Evolutionary conservation across 2,888 invertebrate genomes (phyloP).

Genomic region (Drosophila mulleri): DNA sequence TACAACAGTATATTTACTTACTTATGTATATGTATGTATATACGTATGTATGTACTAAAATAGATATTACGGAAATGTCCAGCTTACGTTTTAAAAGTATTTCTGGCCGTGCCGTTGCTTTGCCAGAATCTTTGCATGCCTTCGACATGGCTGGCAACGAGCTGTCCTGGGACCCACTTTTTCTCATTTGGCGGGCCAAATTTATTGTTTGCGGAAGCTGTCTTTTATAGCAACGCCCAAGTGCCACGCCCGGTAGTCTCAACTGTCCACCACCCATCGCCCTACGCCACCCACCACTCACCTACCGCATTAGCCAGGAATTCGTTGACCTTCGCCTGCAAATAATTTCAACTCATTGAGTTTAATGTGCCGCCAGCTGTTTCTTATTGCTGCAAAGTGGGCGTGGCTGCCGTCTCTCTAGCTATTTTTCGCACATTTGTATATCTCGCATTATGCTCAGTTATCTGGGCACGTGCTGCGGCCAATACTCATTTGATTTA

Average conservation of each 20-base stretch:
- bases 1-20: background rate
- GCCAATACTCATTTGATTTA: slow-evolving; percentile 75
- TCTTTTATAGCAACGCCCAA: slow-evolving; percentile 71
- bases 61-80: slow-evolving; percentile 20
- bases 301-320: slow-evolving; percentile 23
- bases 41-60: slow-evolving; percentile 15
- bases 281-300: background rate
- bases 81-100: slow-evolving; percentile 23
- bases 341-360: slow-evolving; percentile 81
- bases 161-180: slow-evolving; percentile 44
- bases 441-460: slow-evolving; percentile 40
- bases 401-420: slow-evolving; percentile 50
- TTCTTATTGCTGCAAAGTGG: slow-evolving; percentile 45
- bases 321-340: slow-evolving; percentile 74
- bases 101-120: background rate
- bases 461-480: slow-evolving; percentile 65
- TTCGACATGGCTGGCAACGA: slow-evolving; percentile 40
- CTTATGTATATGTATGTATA: background rate
- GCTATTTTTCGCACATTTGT: slow-evolving; percentile 26
- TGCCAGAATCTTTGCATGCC: slow-evolving; percentile 19
- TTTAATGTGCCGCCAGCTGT: slow-evolving; percentile 70
- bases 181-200: slow-evolving; percentile 59
- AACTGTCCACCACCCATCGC: background rate
- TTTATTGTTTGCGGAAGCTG: slow-evolving; percentile 80
- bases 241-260: slow-evolving; percentile 38